These are phyloP conservation scores for Leptinotarsa haldemani DNA, from an alignment of 2,888 invertebrate genomes.

Conservation along the genomic window DNA sequence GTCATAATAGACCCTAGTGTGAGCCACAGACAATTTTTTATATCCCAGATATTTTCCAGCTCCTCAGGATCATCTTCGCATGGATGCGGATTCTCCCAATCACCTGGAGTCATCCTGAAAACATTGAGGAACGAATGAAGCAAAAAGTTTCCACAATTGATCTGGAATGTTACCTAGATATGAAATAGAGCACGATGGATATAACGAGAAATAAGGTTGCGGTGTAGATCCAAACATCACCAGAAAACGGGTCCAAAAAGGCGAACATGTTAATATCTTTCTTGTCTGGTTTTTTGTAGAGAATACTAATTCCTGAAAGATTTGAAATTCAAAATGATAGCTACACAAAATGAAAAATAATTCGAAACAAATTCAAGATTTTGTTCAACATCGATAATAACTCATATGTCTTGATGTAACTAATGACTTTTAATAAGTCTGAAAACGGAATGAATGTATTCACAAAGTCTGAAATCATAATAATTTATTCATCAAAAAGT, in stretches of 20 bases:
- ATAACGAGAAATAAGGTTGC: constrained; percentile 86
- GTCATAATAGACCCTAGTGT: constrained; percentile 93
- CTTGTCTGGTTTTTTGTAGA: constrained; percentile 84
- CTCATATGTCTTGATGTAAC: no score
- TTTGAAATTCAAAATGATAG: no score
- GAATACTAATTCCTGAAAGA: constrained; percentile 79
- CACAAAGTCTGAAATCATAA: no score
- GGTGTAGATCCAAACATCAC: constrained; percentile 91
- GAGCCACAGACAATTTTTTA: constrained; percentile 93
- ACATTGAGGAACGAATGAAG: not conserved
- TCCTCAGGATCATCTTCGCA: constrained; percentile 88
- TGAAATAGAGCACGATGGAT: constrained; percentile 82
- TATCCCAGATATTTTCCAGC: constrained; percentile 89
- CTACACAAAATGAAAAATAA: no score
- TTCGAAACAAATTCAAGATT: no score
- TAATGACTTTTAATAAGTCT: no score
- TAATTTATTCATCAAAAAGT: no score
- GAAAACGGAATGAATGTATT: no score
- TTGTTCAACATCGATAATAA: no score
- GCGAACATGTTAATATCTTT: constrained; percentile 87
- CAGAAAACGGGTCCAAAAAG: constrained; percentile 87
- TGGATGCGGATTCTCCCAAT: constrained; percentile 95
- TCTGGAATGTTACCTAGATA: constrained; percentile 69
- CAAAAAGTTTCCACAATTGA: not conserved
- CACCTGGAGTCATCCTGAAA: constrained; percentile 84